Conservation (phyloP, 2,888 invertebrate genomes). For the Galeruca laticollis region DNA sequence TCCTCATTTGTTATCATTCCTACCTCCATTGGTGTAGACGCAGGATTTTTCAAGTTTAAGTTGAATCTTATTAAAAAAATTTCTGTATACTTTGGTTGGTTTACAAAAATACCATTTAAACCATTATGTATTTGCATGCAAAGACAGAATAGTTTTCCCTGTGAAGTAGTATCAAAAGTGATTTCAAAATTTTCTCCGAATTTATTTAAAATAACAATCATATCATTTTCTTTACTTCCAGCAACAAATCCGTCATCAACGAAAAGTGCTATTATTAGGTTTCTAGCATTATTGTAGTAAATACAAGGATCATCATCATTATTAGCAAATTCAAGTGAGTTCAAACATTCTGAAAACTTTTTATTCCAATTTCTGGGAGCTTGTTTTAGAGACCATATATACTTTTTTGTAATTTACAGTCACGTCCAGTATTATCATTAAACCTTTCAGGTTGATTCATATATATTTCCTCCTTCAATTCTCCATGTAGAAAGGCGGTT, state of each 20-base stretch:
- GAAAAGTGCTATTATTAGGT: not conserved
- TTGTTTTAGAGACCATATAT: too few relatives aligned
- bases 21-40: constrained; percentile 52
- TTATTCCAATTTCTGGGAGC: not conserved
- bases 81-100: constrained; percentile 49
- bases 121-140: too few relatives aligned
- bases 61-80: constrained; percentile 48
- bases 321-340: not conserved
- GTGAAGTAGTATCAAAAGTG: constrained; percentile 23
- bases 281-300: not conserved
- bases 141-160: constrained; percentile 19
- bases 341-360: not conserved
- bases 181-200: constrained; percentile 41
- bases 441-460: too few relatives aligned
- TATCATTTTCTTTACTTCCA: not conserved
- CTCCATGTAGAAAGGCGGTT: too few relatives aligned
- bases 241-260: not conserved
- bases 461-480: too few relatives aligned
- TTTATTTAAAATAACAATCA: not conserved
- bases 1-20: constrained; percentile 51
- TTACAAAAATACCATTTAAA: constrained; percentile 53
- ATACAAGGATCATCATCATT: not conserved
- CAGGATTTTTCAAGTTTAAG: constrained; percentile 30
- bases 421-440: too few relatives aligned
- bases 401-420: too few relatives aligned